Evolutionary conservation across 1,140 invertebrate genomes (phyloP).

Genomic region (Drosophila watanabei): DNA sequence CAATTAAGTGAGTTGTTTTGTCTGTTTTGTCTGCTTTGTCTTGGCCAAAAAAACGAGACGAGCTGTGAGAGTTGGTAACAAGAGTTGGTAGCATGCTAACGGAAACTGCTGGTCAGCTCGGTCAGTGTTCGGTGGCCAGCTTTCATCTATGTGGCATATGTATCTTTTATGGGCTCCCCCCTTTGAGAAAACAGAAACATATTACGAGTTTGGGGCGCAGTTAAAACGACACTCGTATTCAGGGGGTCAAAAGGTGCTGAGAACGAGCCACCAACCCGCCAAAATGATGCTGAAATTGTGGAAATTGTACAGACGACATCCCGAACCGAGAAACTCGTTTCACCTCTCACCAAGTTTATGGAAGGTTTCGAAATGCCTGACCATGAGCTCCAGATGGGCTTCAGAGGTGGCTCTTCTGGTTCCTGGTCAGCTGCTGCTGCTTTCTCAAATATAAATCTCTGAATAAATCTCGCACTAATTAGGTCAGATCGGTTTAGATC

Average conservation of each 20-base stretch:
- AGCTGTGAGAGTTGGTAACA: conserved; percentile 18
- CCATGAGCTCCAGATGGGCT: background rate
- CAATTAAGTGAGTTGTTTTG: conserved; percentile 30
- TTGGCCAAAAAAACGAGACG: conserved; percentile 25
- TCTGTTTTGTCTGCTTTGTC: background rate
- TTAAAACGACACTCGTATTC: conserved; percentile 58
- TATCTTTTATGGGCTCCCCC: conserved; percentile 49
- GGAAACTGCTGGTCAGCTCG: conserved; percentile 50
- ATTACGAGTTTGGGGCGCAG: conserved; percentile 59
- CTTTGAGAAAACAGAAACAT: conserved; percentile 31
- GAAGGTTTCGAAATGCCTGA: conserved; percentile 2
- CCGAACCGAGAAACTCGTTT: conserved; percentile 31
- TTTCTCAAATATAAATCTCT: background rate
- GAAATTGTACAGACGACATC: conserved; percentile 25
- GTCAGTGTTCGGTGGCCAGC: conserved; percentile 26
- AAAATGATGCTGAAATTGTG: conserved; percentile 75
- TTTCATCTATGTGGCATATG: conserved; percentile 39
- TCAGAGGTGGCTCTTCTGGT: background rate
- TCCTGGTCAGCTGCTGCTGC: conserved; percentile 5
- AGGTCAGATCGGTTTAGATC: conserved; percentile 6
- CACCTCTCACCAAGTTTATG: conserved; percentile 26
- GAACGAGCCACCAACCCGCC: conserved; percentile 50
- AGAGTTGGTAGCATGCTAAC: conserved; percentile 24
- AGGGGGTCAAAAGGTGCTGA: conserved; percentile 76
- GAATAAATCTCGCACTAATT: conserved; percentile 33